These are phyloP conservation scores for Litoditis marina DNA, from an alignment of 2,888 invertebrate species.

Conservation along the genomic window DNA sequence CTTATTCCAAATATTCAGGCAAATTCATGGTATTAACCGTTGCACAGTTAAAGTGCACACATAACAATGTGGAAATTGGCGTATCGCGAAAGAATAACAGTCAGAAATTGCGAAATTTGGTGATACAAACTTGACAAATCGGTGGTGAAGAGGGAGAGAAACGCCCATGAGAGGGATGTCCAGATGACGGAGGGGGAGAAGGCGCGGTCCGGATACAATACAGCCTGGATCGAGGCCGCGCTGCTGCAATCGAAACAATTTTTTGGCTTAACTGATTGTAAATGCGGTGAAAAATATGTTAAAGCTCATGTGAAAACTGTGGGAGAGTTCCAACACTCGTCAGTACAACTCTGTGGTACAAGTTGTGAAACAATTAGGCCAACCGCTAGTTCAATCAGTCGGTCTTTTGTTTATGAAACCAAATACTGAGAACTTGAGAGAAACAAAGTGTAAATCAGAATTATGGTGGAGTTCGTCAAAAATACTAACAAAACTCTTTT, in stretches of 20 bases:
- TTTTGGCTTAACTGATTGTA: background rate
- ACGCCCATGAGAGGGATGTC: conserved; percentile 63
- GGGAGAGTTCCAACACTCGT: background rate
- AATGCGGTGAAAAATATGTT: no score
- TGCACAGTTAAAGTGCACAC: no score
- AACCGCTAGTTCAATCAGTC: no score
- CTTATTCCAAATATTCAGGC: no score
- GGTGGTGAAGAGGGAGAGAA: conserved; percentile 65
- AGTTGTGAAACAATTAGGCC: no score
- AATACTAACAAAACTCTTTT: conserved; percentile 8
- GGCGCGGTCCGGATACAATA: conserved; percentile 65
- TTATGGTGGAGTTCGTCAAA: no score
- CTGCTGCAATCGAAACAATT: conserved; percentile 24
- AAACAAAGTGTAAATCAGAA: no score
- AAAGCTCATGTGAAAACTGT: no score
- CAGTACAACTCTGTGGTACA: no score
- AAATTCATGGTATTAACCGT: no score
- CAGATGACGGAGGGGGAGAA: conserved; percentile 59
- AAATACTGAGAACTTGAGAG: background rate
- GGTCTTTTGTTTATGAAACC: no score
- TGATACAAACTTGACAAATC: conserved; percentile 55
- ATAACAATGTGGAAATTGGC: no score
- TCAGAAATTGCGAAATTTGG: background rate
- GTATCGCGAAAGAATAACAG: background rate
- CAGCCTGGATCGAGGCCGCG: conserved; percentile 62